phyloP scores from a whole-genome alignment of 2,113 vertebrate species.

The Carassius gibelio region DNA sequence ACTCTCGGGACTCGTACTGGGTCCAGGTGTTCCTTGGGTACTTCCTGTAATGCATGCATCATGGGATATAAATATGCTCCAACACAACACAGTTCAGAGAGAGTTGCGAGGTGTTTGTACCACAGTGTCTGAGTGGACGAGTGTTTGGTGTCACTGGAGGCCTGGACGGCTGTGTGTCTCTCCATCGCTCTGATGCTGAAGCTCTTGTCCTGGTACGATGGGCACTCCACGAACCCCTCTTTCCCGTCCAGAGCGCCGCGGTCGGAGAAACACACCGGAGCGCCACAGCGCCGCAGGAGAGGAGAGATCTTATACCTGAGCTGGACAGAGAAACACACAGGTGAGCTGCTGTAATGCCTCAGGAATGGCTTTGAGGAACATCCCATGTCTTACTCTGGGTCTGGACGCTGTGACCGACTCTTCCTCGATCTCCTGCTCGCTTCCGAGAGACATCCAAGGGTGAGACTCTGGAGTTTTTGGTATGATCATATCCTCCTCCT shows the following conservation, averaged over 20 bases:
- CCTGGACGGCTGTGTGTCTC: slow-evolving; percentile 76
- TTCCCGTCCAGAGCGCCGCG: slow-evolving; percentile 71
- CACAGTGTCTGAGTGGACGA: slow-evolving; percentile 83
- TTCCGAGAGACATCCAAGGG: slow-evolving; percentile 87
- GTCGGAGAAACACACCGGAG: slow-evolving; percentile 76
- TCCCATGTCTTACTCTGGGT: slow-evolving; percentile 70
- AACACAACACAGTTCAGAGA: background rate
- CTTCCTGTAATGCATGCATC: slow-evolving; percentile 71
- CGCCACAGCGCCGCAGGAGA: slow-evolving; percentile 72
- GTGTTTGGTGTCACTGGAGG: slow-evolving; percentile 69
- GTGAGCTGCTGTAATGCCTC: background rate
- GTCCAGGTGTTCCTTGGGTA: slow-evolving; percentile 79
- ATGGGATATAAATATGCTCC: background rate
- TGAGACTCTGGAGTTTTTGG: slow-evolving; percentile 59
- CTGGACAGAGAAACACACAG: slow-evolving; percentile 67
- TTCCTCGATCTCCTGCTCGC: slow-evolving; percentile 87
- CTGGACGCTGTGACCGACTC: slow-evolving; percentile 77
- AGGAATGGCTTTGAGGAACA: background rate
- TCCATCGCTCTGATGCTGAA: slow-evolving; percentile 82
- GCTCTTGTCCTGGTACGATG: slow-evolving; percentile 80
- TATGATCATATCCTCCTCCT: slow-evolving; percentile 33
- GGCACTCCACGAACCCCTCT: slow-evolving; percentile 76
- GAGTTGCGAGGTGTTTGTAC: slow-evolving; percentile 64
- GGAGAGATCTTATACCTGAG: slow-evolving; percentile 80
- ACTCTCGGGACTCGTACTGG: slow-evolving; percentile 79